These are phyloP conservation scores for Melanophora roralis DNA, from an alignment of 2,888 invertebrate species.

Conservation along the genomic window DNA sequence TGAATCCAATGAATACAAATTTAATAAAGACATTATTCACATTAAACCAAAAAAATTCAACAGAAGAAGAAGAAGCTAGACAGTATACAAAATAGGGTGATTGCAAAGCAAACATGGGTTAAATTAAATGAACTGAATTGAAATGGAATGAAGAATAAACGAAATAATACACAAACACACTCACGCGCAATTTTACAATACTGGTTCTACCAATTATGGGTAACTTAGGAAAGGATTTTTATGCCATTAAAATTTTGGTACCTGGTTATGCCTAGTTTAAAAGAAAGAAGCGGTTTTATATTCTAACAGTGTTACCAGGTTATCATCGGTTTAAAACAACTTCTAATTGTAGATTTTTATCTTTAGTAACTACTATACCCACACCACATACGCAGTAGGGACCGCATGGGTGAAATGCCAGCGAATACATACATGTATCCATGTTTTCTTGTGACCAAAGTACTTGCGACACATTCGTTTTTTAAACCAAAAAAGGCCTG, in stretches of 20 bases:
- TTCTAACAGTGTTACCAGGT: conserved; percentile 11
- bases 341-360: no score
- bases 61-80: conserved; percentile 1
- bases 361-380: no score
- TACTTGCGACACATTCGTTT: no score
- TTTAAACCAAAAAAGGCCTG: no score
- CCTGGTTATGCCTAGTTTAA: background rate
- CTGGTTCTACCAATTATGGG: conserved; percentile 51
- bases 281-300: conserved; percentile 9
- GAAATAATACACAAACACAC: background rate
- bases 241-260: background rate
- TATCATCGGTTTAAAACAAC: no score
- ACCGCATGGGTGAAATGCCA: no score
- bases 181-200: conserved; percentile 6
- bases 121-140: conserved; percentile 52
- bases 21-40: conserved; percentile 49
- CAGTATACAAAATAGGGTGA: conserved; percentile 44
- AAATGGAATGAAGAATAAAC: conserved; percentile 49
- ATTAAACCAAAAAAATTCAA: background rate
- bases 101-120: conserved; percentile 56
- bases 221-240: conserved; percentile 37
- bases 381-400: no score
- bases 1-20: conserved; percentile 60
- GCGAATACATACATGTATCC: no score
- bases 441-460: no score